phyloP scores from a whole-genome alignment of 2,888 invertebrate species.

The Glyphotaelius pellucidus region DNA sequence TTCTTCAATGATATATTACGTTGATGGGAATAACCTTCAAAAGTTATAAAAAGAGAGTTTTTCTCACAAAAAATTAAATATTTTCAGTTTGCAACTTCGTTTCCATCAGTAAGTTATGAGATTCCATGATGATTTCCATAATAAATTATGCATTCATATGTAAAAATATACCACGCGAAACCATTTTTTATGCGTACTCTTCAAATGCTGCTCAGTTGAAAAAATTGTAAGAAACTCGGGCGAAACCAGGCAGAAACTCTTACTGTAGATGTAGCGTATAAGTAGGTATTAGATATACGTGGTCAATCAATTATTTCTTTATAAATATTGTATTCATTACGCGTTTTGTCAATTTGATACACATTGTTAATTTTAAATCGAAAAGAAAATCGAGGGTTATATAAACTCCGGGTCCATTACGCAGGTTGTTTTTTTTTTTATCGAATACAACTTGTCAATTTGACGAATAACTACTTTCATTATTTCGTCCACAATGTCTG shows the following conservation, averaged over 20 bases:
- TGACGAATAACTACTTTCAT: constrained; percentile 48
- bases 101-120: background rate
- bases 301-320: background rate
- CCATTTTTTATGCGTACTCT: background rate
- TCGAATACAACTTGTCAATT: constrained; percentile 39
- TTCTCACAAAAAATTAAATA: background rate
- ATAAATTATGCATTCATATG: background rate
- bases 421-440: constrained; percentile 13
- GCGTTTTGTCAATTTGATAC: too few relatives aligned
- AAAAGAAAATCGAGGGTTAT: background rate
- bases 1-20: too few relatives aligned
- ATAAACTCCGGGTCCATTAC: constrained; percentile 15
- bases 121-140: too few relatives aligned
- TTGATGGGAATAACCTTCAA: too few relatives aligned
- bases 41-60: too few relatives aligned
- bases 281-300: background rate
- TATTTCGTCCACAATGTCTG: background rate
- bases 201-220: background rate
- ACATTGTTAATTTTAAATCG: background rate
- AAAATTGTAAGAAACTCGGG: background rate
- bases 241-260: background rate
- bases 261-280: too few relatives aligned
- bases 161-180: background rate
- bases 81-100: background rate
- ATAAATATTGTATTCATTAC: too few relatives aligned